Evolutionary conservation across 2,888 invertebrate species (phyloP).

Genomic region (Meloe dianella): DNA sequence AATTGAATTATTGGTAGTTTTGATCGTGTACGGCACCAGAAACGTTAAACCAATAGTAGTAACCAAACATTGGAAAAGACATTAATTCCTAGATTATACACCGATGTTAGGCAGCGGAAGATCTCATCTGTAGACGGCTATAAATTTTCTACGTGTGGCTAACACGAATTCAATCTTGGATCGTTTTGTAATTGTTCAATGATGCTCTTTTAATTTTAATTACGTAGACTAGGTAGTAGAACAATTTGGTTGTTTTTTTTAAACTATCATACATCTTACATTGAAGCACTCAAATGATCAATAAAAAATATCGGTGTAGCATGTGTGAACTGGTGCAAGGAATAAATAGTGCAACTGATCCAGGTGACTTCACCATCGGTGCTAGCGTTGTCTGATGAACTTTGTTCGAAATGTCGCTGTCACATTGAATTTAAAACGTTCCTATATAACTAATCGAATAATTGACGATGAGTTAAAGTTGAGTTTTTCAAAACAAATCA

Average conservation of each 20-base stretch:
- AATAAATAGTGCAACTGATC: slow-evolving; percentile 3
- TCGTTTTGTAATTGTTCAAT: slow-evolving; percentile 54
- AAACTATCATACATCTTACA: slow-evolving; percentile 11
- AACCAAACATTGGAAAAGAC: slow-evolving; percentile 29
- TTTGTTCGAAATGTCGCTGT: background rate
- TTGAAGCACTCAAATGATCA: background rate
- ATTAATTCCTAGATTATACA: slow-evolving; percentile 42
- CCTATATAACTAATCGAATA: background rate
- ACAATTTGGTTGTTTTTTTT: no score
- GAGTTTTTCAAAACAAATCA: background rate
- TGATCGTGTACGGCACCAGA: slow-evolving; percentile 24
- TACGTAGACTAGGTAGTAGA: no score
- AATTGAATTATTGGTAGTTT: slow-evolving; percentile 39
- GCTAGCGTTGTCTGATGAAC: background rate
- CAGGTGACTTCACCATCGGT: background rate
- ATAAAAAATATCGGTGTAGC: slow-evolving; percentile 7
- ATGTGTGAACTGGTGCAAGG: background rate
- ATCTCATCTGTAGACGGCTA: slow-evolving; percentile 28
- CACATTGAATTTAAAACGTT: background rate
- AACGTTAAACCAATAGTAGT: slow-evolving; percentile 25
- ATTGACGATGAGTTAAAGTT: background rate
- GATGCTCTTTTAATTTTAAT: slow-evolving; percentile 34
- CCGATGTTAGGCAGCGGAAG: slow-evolving; percentile 24
- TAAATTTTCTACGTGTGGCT: slow-evolving; percentile 52
- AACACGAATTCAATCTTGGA: slow-evolving; percentile 55